These are phyloP conservation scores for Anguilla pacifica DNA, from an alignment of 2,797 vertebrate genomes.

Conservation along the genomic window DNA sequence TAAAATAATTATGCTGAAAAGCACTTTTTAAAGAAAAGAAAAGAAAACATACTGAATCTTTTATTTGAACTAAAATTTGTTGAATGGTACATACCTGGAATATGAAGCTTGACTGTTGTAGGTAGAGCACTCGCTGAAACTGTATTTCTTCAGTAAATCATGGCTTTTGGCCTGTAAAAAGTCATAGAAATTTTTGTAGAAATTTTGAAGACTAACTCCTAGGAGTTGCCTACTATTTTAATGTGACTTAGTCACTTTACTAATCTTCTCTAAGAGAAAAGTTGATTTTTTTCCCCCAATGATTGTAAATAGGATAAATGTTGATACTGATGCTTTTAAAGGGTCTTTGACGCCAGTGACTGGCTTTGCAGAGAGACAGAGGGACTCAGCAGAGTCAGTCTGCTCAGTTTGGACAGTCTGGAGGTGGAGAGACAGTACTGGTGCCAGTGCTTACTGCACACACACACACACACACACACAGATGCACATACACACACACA, in stretches of 20 bases:
- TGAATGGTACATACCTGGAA: conserved; percentile 70
- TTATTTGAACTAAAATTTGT: conserved; percentile 82
- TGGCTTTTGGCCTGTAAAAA: conserved; percentile 87
- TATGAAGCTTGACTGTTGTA: conserved; percentile 87
- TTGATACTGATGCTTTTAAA: conserved; percentile 90
- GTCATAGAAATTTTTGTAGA: conserved; percentile 96
- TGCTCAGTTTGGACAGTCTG: conserved; percentile 2
- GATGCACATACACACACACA: conserved; percentile 47
- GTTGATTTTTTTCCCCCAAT: conserved; percentile 85
- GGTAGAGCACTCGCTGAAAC: conserved; percentile 76
- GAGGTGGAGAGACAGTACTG: conserved; percentile 56
- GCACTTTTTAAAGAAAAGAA: conserved; percentile 44
- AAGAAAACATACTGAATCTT: conserved; percentile 57
- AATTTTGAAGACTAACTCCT: conserved; percentile 98
- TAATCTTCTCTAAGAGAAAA: conserved; percentile 99
- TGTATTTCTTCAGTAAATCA: conserved; percentile 87
- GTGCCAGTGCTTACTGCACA: conserved; percentile 40
- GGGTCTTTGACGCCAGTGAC: conserved; percentile 63
- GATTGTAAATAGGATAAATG: conserved; percentile 95
- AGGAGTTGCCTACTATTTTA: conserved; percentile 99
- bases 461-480: conserved; percentile 46
- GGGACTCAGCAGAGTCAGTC: not conserved
- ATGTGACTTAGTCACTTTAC: conserved; percentile 99
- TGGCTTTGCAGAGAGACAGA: conserved; percentile 14
- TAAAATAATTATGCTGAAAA: conserved; percentile 70